Conservation (phyloP, 2,113 vertebrate genomes). For the Pongo abelii region DNA sequence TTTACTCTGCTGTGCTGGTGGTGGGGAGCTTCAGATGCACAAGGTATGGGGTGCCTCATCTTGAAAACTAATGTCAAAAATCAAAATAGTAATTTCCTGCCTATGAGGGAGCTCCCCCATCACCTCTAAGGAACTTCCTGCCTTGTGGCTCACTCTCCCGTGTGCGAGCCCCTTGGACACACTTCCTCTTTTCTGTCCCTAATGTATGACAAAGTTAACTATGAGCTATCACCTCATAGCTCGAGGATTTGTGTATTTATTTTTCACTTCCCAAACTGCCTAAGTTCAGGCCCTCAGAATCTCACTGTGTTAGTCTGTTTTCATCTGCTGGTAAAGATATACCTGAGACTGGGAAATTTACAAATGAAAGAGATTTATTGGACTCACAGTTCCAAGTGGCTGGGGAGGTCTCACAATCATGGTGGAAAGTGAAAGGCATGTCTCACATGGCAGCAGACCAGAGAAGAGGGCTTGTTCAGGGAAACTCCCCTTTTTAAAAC, state of each 20-base stretch:
- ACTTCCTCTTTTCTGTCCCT: neutral
- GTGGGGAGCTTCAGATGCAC: neutral
- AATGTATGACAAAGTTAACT: too few relatives aligned
- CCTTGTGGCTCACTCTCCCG: rapidly evolving
- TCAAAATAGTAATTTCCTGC: neutral
- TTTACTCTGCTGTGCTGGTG: neutral
- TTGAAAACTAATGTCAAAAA: neutral
- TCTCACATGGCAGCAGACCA: too few relatives aligned
- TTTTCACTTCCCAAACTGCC: neutral
- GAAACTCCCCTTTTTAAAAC: too few relatives aligned
- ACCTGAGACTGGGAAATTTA: too few relatives aligned
- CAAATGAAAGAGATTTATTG: too few relatives aligned
- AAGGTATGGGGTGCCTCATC: neutral
- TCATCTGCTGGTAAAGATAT: too few relatives aligned
- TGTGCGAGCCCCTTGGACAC: rapidly evolving
- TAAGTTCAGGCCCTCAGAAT: neutral
- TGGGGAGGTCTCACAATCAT: too few relatives aligned
- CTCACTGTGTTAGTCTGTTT: neutral
- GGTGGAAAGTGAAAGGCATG: too few relatives aligned
- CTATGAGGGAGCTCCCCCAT: neutral
- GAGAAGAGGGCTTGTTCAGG: too few relatives aligned
- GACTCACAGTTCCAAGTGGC: too few relatives aligned
- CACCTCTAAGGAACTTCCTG: too few relatives aligned
- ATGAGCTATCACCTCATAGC: neutral
- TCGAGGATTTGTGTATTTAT: rapidly evolving